Evolutionary conservation across 2,113 vertebrate species (phyloP).

Genomic region (Scatophagus argus): DNA sequence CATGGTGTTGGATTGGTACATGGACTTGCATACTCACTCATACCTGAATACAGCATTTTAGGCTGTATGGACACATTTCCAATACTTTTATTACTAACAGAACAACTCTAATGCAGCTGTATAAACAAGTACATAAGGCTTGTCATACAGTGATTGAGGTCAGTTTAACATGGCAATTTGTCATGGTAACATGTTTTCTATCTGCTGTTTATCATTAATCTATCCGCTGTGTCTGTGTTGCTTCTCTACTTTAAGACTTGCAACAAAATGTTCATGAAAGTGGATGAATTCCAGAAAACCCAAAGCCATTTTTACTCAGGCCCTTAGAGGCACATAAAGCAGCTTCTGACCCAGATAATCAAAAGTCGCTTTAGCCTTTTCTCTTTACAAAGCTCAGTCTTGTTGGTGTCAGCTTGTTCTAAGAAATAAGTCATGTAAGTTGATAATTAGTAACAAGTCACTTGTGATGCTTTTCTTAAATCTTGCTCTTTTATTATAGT

Average conservation of each 20-base stretch:
- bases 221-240: background rate
- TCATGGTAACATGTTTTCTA: background rate
- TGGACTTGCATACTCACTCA: too few relatives aligned
- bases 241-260: background rate
- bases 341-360: conserved; percentile 60
- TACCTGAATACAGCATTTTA: too few relatives aligned
- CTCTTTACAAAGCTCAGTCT: conserved; percentile 13
- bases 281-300: conserved; percentile 21
- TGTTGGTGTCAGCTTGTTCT: conserved; percentile 24
- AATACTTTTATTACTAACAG: too few relatives aligned
- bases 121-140: too few relatives aligned
- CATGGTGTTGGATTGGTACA: too few relatives aligned
- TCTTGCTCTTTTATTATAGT: background rate
- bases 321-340: conserved; percentile 31
- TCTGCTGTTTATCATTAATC: background rate
- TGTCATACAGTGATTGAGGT: background rate
- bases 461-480: background rate
- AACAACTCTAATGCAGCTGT: too few relatives aligned
- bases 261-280: background rate
- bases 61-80: too few relatives aligned
- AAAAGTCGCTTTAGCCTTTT: conserved; percentile 23
- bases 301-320: conserved; percentile 18
- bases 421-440: background rate
- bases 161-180: background rate
- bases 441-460: background rate